phyloP scores from a whole-genome alignment of 2,113 vertebrate species.

The Heliornis fulica region DNA sequence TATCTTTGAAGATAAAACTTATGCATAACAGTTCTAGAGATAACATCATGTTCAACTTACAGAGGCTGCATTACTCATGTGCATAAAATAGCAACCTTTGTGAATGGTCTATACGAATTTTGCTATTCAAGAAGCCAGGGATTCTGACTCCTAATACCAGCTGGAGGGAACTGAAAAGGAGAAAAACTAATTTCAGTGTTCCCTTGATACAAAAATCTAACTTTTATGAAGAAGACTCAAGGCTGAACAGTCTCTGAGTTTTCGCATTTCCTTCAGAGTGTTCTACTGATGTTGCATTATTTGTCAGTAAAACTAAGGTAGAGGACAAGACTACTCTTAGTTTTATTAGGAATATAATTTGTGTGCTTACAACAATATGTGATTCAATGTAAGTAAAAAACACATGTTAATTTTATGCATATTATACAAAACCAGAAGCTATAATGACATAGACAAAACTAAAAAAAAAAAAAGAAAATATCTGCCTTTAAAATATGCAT shows the following conservation, averaged over 20 bases:
- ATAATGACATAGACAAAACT: background rate
- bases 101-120: background rate
- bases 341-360: background rate
- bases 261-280: background rate
- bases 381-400: background rate
- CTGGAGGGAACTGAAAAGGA: background rate
- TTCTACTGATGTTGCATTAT: background rate
- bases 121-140: background rate
- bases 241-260: background rate
- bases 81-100: background rate
- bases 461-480: background rate
- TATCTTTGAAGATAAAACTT: slow-evolving; percentile 39
- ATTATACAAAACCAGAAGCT: background rate
- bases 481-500: background rate
- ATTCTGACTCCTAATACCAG: background rate
- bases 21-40: slow-evolving; percentile 4
- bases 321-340: background rate
- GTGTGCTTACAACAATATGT: background rate
- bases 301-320: background rate
- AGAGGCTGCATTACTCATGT: background rate
- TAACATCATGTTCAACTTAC: background rate
- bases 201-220: background rate
- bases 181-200: background rate
- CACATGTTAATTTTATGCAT: background rate
- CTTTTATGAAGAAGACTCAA: background rate